Percentiles rank a stretch among this genome's conserved stretches.
These are phyloP conservation scores for Synergus japonicus DNA, from an alignment of 2,888 invertebrate species.

Conservation along the genomic window DNA sequence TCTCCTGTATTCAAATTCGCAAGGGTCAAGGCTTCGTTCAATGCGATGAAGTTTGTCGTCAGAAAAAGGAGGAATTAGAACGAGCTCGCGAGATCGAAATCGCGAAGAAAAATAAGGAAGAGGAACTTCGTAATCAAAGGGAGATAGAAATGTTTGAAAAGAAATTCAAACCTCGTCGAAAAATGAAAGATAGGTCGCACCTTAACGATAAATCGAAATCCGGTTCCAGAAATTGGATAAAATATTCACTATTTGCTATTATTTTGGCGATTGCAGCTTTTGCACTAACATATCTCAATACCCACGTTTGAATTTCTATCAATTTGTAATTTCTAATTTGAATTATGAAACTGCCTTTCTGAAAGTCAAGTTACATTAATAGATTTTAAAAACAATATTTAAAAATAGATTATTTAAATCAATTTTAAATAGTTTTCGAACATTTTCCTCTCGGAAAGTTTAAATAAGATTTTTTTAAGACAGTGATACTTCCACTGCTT, in stretches of 20 bases:
- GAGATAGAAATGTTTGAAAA: slow-evolving; percentile 89
- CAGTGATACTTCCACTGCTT: slow-evolving; percentile 2
- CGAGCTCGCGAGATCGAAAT: slow-evolving; percentile 80
- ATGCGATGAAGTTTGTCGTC: slow-evolving; percentile 84
- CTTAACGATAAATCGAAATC: slow-evolving; percentile 45
- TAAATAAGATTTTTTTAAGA: background rate
- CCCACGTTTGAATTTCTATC: background rate
- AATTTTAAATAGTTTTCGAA: background rate
- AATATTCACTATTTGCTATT: background rate
- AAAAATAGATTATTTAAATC: background rate
- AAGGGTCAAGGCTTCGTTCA: slow-evolving; percentile 78
- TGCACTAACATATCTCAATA: background rate
- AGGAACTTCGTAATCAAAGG: slow-evolving; percentile 84
- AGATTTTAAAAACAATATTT: background rate
- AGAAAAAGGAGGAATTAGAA: slow-evolving; percentile 80
- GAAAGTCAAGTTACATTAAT: background rate
- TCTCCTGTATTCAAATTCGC: slow-evolving; percentile 71
- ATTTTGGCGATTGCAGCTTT: slow-evolving; percentile 8
- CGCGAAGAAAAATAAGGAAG: slow-evolving; percentile 81
- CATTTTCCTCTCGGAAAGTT: background rate
- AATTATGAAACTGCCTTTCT: background rate
- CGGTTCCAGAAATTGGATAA: slow-evolving; percentile 12
- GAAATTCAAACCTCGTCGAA: slow-evolving; percentile 80
- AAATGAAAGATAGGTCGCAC: slow-evolving; percentile 63
- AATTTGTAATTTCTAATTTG: background rate